phyloP scores from a whole-genome alignment of 1,140 invertebrate genomes.

The Trichogramma pretiosum region DNA sequence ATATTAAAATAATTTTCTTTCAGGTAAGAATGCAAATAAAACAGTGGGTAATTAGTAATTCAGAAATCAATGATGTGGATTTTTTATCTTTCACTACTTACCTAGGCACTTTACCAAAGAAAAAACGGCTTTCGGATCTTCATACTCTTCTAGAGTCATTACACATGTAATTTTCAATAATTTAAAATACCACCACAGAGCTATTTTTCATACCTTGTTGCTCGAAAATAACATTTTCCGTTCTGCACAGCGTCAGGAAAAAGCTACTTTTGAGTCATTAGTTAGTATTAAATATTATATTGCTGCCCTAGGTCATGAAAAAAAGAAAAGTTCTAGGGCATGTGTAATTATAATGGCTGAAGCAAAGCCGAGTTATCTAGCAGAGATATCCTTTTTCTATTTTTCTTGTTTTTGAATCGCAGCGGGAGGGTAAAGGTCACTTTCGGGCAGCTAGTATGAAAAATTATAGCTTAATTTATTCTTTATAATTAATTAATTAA shows the following conservation, averaged over 20 bases:
- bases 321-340: too few relatives aligned
- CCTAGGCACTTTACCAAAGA: conserved; percentile 38
- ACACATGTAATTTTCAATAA: conserved; percentile 30
- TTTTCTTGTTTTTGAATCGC: too few relatives aligned
- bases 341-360: too few relatives aligned
- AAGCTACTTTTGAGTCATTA: background rate
- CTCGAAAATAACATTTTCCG: background rate
- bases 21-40: conserved; percentile 40
- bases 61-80: conserved; percentile 35
- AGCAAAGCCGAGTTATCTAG: too few relatives aligned
- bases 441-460: too few relatives aligned
- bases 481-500: background rate
- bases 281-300: background rate
- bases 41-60: conserved; percentile 35
- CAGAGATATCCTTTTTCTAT: too few relatives aligned
- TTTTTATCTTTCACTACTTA: conserved; percentile 39
- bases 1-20: conserved; percentile 15
- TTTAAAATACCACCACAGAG: background rate
- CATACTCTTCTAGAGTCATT: conserved; percentile 38
- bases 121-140: conserved; percentile 37
- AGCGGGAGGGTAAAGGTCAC: too few relatives aligned
- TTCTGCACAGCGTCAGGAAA: background rate
- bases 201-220: too few relatives aligned
- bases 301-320: too few relatives aligned
- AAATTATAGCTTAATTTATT: too few relatives aligned